Base-by-base conservation (phyloP, 2,888 invertebrate genomes). In the Listrodromus nycthemerus region DNA sequence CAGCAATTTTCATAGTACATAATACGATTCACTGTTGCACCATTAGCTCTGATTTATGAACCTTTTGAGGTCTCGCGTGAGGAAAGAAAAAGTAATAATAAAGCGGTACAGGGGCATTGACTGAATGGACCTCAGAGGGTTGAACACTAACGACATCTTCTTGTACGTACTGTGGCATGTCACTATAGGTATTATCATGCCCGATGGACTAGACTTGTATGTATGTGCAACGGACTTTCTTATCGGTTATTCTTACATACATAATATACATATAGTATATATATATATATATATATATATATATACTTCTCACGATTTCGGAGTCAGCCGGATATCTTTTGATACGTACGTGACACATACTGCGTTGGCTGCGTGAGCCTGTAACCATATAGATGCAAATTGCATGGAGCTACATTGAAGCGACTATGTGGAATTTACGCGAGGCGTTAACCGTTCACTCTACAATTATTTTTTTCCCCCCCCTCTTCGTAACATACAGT, bases 11-110 rank as follows among this genome's bases (percentile, higher is more conserved):
- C 66, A 58, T 71, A 69, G 61, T 65, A 80, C 70, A 80, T 63
- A 30, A 78, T 70, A 85, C 80, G 24, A 86, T 88, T 88, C 87
- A 89, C 86, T 50, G 79, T 61, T 87, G 89, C 89, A 89, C 89
- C 66, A 63, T 78, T 83, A 85, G 73, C 81, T 83, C 80, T 55
- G 71, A 85, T 75, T 82, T 78, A 76, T 78, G 69, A 81, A 81
- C 81, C 75, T 75, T 79, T 84, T 84, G 84, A 84, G 80, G 79
- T 81, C 74, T 58, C 13, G 63, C 33, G 37, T 21, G 48, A 27
- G 13, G 24, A 45, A 69, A 52, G 63, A n/a, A 24, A 41, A 63
- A 24, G 24, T 55, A 19, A 45, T 13, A 33, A 37, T n/a, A 37
- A 30, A 27, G 10, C 13, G 10, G 33, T 13, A 63, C n/a, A 63